Evolutionary conservation across 2,113 vertebrate genomes (phyloP).

Genomic region (Pomatostomus ruficeps): DNA sequence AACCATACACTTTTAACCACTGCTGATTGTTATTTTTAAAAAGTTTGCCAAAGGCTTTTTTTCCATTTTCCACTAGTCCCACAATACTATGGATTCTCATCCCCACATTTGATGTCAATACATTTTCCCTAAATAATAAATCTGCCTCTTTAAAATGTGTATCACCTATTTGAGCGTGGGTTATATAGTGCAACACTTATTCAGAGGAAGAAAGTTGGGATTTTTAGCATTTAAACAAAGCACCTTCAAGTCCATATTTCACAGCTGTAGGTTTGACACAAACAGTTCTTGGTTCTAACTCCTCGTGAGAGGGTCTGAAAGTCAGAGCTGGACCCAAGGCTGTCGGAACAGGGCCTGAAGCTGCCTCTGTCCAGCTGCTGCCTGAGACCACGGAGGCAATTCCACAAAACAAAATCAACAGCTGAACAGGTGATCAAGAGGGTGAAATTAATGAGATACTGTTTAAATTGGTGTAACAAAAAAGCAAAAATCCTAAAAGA

Average conservation of each 20-base stretch:
- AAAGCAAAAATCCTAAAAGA: background rate
- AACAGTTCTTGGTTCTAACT: background rate
- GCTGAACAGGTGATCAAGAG: background rate
- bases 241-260: background rate
- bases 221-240: background rate
- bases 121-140: background rate
- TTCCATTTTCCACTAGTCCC: background rate
- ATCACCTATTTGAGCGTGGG: background rate
- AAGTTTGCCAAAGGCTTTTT: background rate
- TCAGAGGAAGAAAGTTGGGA: background rate
- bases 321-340: accelerated
- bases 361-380: background rate
- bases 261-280: background rate
- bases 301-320: background rate
- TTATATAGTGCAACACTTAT: background rate
- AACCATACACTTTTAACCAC: accelerated
- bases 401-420: background rate
- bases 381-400: background rate
- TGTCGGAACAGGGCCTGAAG: background rate
- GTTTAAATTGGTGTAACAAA: background rate
- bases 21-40: background rate
- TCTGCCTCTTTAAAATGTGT: background rate
- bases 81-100: background rate
- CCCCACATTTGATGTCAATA: background rate
- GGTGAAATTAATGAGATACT: background rate